Evolutionary conservation across 2,797 vertebrate genomes (phyloP).

Genomic region (Intellagama lesueurii): DNA sequence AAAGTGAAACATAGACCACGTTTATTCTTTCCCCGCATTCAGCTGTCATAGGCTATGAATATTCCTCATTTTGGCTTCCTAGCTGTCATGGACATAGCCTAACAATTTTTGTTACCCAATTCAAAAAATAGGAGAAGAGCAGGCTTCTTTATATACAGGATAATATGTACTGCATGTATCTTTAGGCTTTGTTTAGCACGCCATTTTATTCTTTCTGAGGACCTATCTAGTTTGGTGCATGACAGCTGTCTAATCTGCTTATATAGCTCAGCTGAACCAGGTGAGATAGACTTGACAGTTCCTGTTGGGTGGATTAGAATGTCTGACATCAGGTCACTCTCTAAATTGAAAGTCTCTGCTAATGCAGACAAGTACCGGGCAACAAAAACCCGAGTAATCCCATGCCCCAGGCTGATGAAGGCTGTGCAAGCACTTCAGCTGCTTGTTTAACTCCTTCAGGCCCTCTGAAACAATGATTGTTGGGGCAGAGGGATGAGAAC

Average conservation of each 20-base stretch:
- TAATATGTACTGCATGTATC: slow-evolving; percentile 50
- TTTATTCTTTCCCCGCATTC: neutral
- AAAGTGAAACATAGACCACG: neutral
- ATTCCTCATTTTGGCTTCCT: neutral
- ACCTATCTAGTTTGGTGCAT: slow-evolving; percentile 31
- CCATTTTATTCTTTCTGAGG: slow-evolving; percentile 51
- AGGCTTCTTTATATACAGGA: slow-evolving; percentile 35
- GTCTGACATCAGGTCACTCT: slow-evolving; percentile 67
- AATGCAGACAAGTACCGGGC: slow-evolving; percentile 62
- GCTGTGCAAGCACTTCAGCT: slow-evolving; percentile 29
- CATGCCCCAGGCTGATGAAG: slow-evolving; percentile 28
- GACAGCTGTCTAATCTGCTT: slow-evolving; percentile 71
- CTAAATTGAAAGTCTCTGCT: slow-evolving; percentile 62
- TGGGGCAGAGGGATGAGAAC: neutral
- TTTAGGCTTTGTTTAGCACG: slow-evolving; percentile 57
- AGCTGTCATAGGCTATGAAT: neutral
- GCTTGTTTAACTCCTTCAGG: slow-evolving; percentile 36
- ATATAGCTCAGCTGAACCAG: slow-evolving; percentile 60
- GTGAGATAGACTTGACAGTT: slow-evolving; percentile 65
- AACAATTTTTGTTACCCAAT: slow-evolving; percentile 40
- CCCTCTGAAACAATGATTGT: neutral
- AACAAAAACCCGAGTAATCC: slow-evolving; percentile 62
- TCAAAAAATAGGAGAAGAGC: slow-evolving; percentile 52
- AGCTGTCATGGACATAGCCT: neutral
- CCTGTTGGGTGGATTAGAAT: slow-evolving; percentile 66